Percentiles rank a stretch among this genome's conserved stretches.
Conservation (phyloP, 2,113 vertebrate species). For the Tautogolabrus adspersus region DNA sequence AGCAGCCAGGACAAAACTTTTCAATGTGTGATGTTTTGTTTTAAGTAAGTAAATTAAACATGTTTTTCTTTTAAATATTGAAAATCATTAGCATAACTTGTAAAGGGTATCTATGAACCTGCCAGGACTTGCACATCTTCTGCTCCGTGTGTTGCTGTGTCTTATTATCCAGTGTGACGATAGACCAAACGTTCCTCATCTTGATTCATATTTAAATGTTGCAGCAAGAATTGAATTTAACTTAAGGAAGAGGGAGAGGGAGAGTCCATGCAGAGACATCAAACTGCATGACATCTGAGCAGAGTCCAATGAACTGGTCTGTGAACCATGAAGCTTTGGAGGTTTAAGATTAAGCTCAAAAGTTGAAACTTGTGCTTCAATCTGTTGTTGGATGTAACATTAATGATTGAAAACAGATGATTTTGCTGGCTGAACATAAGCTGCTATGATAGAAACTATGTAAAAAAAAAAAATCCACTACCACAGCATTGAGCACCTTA, state of each 20-base stretch:
- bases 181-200: conserved; percentile 51
- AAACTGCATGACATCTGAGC: conserved; percentile 55
- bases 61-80: no score
- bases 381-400: conserved; percentile 12
- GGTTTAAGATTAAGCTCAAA: conserved; percentile 8
- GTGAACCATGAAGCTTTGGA: conserved; percentile 21
- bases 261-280: conserved; percentile 29
- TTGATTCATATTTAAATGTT: conserved; percentile 23
- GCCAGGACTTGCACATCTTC: conserved; percentile 21
- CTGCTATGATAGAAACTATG: conserved; percentile 6
- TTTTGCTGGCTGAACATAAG: not conserved
- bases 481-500: conserved; percentile 49
- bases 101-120: conserved; percentile 31
- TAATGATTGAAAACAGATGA: not conserved
- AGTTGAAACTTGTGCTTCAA: conserved; percentile 29
- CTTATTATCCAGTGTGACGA: conserved; percentile 68
- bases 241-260: conserved; percentile 21
- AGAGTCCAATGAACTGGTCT: conserved; percentile 53
- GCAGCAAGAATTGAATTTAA: conserved; percentile 33
- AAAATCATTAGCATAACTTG: conserved; percentile 11
- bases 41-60: not conserved
- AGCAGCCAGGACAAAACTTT: not conserved
- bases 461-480: conserved; percentile 1
- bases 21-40: not conserved
- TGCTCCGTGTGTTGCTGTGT: conserved; percentile 48